phyloP scores from a whole-genome alignment of 2,888 invertebrate species.

The Thymelicus sylvestris region DNA sequence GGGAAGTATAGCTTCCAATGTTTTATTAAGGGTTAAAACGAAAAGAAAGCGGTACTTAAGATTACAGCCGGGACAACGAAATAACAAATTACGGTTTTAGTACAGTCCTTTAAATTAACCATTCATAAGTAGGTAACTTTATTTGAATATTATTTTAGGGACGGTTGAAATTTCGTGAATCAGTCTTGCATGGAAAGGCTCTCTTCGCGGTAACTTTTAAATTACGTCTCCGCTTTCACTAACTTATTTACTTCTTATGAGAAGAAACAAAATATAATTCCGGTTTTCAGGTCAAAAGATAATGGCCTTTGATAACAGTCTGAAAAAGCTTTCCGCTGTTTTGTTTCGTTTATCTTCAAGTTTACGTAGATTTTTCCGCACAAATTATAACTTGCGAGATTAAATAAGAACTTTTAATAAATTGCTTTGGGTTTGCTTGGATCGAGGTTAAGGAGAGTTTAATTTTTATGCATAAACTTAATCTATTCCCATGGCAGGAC shows the following conservation, averaged over 20 bases:
- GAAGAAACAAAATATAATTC: conserved; percentile 82
- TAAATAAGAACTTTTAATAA: conserved; percentile 82
- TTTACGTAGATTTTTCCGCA: conserved; percentile 77
- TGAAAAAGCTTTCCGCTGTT: conserved; percentile 84
- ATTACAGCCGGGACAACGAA: neutral
- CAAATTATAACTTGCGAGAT: conserved; percentile 81
- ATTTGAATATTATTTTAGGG: conserved; percentile 28
- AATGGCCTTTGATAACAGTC: conserved; percentile 82
- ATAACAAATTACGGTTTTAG: conserved; percentile 14
- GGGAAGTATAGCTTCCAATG: too few species aligned
- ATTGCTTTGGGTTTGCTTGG: conserved; percentile 71
- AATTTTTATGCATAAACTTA: conserved; percentile 48
- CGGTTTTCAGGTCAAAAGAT: conserved; percentile 82
- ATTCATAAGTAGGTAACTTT: conserved; percentile 34
- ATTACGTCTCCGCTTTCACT: conserved; percentile 73
- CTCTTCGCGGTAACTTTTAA: conserved; percentile 76
- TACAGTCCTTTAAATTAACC: conserved; percentile 24
- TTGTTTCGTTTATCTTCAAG: conserved; percentile 81
- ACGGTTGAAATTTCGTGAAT: conserved; percentile 29
- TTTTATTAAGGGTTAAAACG: too few species aligned
- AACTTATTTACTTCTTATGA: conserved; percentile 81
- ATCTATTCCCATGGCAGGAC: neutral
- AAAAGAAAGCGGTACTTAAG: neutral
- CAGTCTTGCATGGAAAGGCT: conserved; percentile 54
- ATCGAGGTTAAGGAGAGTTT: conserved; percentile 66